These are phyloP conservation scores for Odontothrips loti DNA, from an alignment of 2,888 invertebrate species.

Conservation along the genomic window DNA sequence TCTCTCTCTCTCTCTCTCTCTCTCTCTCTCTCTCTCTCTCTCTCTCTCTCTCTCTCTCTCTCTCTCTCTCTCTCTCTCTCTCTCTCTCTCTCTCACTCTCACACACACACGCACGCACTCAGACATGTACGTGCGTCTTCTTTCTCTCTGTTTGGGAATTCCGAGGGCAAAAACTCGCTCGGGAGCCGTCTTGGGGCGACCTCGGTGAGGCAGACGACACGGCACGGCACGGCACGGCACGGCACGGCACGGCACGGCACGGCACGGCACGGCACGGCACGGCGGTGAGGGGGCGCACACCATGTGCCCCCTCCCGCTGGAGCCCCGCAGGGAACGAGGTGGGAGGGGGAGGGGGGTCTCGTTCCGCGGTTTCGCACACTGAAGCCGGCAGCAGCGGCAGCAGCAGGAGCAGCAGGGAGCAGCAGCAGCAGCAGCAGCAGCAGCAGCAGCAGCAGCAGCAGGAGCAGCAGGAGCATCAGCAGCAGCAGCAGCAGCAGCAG, in stretches of 20 bases:
- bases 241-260: too few relatives aligned
- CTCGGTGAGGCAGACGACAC: too few relatives aligned
- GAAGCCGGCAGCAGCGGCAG: neutral
- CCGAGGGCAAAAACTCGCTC: too few relatives aligned
- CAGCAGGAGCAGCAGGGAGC: neutral
- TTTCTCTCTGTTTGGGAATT: too few relatives aligned
- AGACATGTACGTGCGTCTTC: too few relatives aligned
- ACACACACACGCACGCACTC: too few relatives aligned
- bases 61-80: neutral
- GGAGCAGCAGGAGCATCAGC: neutral
- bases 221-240: too few relatives aligned
- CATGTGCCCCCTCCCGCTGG: neutral
- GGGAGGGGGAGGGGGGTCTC: neutral
- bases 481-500: neutral
- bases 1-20: neutral
- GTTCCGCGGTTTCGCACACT: too few relatives aligned
- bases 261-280: too few relatives aligned
- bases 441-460: neutral
- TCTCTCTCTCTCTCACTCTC: constrained; percentile 33
- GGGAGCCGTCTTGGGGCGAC: too few relatives aligned
- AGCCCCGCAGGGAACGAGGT: too few relatives aligned
- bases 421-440: neutral
- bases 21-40: constrained; percentile 33
- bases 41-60: constrained; percentile 33
- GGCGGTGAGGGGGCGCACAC: too few relatives aligned